These are phyloP conservation scores for Pelagia noctiluca DNA, from an alignment of 30 jellyfish, hydroid and myxozoan genomes.

Conservation along the genomic window DNA sequence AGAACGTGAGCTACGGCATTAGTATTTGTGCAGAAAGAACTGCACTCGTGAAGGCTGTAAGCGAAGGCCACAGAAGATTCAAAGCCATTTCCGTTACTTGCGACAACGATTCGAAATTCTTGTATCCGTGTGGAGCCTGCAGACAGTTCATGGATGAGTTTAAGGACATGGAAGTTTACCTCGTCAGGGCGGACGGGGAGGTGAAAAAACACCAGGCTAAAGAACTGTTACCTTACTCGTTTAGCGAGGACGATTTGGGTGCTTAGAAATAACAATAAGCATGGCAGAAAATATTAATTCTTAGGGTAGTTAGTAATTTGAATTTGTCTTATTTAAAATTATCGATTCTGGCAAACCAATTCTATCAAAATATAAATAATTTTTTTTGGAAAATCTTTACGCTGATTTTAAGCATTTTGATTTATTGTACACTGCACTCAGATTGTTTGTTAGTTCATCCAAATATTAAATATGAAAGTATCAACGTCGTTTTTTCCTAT, in stretches of 20 bases:
- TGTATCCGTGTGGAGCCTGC: constrained; percentile 97
- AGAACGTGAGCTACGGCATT: constrained; percentile 95
- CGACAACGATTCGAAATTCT: constrained; percentile 62
- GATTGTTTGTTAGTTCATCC: too few species aligned
- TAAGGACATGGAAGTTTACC: constrained; percentile 79
- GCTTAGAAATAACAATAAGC: too few species aligned
- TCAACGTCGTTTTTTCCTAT: too few species aligned
- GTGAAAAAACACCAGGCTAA: constrained; percentile 11
- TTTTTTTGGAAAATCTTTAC: too few species aligned
- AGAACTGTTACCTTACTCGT: constrained; percentile 74
- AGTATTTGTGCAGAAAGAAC: constrained; percentile 97
- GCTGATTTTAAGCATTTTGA: too few species aligned
- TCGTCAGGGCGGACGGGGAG: constrained; percentile 53
- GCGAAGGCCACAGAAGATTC: constrained; percentile 86
- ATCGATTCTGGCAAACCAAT: too few species aligned
- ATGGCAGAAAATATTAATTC: too few species aligned
- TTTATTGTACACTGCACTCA: too few species aligned
- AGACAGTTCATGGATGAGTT: constrained; percentile 96
- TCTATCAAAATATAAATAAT: too few species aligned
- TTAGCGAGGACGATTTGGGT: constrained; percentile 43
- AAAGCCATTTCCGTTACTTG: constrained; percentile 88
- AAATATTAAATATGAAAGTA: too few species aligned
- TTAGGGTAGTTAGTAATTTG: too few species aligned
- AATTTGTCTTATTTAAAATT: too few species aligned
- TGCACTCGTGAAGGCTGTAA: constrained; percentile 91